Percentiles rank a stretch among this genome's conserved stretches.
Conservation (phyloP, 1,140 invertebrate species). For the Hormaphis cornu region DNA sequence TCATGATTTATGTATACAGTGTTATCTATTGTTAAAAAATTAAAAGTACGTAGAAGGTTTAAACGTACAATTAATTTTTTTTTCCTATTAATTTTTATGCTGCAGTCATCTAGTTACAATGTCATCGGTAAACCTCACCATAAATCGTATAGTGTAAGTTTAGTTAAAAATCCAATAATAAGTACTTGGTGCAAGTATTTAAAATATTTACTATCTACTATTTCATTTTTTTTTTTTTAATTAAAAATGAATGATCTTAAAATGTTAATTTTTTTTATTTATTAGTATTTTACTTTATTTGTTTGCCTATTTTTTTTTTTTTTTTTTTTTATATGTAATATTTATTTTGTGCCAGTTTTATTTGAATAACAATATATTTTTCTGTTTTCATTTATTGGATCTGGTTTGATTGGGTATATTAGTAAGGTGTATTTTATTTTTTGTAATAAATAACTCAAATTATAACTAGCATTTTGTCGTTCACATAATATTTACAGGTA, state of each 20-base stretch:
- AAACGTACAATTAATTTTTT: not conserved
- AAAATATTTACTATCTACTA: not conserved
- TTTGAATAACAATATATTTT: not conserved
- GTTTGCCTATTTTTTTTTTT: not conserved
- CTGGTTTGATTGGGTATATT: not conserved
- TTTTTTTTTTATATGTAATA: not conserved
- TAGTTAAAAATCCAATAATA: conserved; percentile 39
- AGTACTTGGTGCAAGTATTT: not conserved
- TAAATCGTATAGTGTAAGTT: conserved; percentile 84
- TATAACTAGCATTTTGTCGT: conserved; percentile 3
- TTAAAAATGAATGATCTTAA: too few relatives aligned
- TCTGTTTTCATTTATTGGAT: not conserved
- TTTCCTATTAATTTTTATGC: conserved; percentile 29
- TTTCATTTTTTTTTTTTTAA: not conserved
- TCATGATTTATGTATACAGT: too few relatives aligned
- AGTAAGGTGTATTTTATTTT: not conserved
- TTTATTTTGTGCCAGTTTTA: not conserved
- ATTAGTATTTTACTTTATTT: not conserved
- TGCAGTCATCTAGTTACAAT: conserved; percentile 76
- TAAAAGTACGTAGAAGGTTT: not conserved
- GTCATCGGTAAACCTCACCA: conserved; percentile 76
- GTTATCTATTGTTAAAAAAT: not conserved
- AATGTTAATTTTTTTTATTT: not conserved
- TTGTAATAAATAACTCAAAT: not conserved
- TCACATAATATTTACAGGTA: conserved; percentile 25